These are phyloP conservation scores for Hirundichthys speculiger DNA, from an alignment of 2,113 vertebrate genomes.

Conservation along the genomic window DNA sequence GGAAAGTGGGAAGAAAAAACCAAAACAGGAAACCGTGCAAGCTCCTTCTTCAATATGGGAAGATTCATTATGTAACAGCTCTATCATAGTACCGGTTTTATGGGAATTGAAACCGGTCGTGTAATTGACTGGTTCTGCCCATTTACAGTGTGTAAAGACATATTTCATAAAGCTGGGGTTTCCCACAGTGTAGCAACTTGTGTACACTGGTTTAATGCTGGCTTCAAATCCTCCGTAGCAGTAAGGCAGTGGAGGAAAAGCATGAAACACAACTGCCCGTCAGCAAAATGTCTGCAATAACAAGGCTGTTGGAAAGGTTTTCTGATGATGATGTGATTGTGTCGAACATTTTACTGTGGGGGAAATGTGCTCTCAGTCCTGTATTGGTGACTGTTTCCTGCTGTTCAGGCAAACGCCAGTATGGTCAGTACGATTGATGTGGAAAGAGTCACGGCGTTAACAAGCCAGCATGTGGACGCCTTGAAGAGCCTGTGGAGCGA, in stretches of 20 bases:
- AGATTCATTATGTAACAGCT: slow-evolving; percentile 1
- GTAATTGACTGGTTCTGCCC: slow-evolving; percentile 5
- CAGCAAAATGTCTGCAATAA: background rate
- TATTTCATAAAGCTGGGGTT: slow-evolving; percentile 13
- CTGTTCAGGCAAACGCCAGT: slow-evolving; percentile 78
- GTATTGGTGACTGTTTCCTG: background rate
- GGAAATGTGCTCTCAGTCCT: too few species aligned
- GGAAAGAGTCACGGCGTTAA: slow-evolving; percentile 77
- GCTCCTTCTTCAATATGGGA: background rate
- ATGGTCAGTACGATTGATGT: slow-evolving; percentile 80
- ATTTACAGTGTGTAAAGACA: background rate
- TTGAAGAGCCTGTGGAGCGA: slow-evolving; percentile 88
- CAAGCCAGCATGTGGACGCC: slow-evolving; percentile 79
- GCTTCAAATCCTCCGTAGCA: background rate
- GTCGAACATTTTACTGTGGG: too few species aligned
- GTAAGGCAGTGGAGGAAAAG: background rate
- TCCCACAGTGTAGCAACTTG: background rate
- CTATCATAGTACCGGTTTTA: background rate
- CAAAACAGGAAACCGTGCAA: background rate
- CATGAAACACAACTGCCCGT: background rate
- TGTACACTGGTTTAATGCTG: background rate
- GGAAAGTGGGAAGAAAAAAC: background rate
- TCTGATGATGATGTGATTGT: background rate
- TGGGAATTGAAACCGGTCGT: background rate
- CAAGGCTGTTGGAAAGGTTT: background rate